Base-by-base conservation (phyloP, 2,797 vertebrate species). In the Halcyon badia region DNA sequence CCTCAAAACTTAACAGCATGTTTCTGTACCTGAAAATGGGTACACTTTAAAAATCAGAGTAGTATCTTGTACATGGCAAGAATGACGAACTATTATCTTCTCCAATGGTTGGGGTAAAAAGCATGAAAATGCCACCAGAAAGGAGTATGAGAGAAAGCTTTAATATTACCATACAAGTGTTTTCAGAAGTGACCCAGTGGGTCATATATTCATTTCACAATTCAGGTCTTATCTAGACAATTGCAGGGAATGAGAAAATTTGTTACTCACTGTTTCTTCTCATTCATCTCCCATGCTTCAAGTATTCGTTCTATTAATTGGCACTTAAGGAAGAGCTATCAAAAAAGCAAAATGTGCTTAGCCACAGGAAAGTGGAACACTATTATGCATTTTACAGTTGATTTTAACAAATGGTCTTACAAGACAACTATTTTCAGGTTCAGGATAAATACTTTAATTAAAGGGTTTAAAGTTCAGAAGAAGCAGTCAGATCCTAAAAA, bases 251-350 rank as follows among this genome's bases (percentile, higher is more conserved):
- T 26, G 5, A 79, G 30, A 76, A 44, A 91, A 66, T 28, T 16
- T 46, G 83, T 77, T 95, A 99, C 99, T 99, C 97, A 99, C 99
- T 99, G 99, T 96, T 99, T 99, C 96, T 99, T 99, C 96, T 99
- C 99, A 88, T 99, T 99, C 98, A 99, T 98, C 91, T 98, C 99
- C 99, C 99, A 99, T 9, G 99, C 99, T 41, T 99, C 99, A 94
- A 99, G 97, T 97, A 99, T 99, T 98, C 99, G 98, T 97, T 99
- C 99, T 97, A 99, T 99, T 97, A 99, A 98, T 94, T 99, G 99
- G 98, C 99, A 99, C 98, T 99, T 99, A 97, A 99, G 98, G 98
- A 99, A 99, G 90, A 99, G 98, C 99, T 99, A 97, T 30, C 42
- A 93, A 76, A 88, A 93, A 92, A 64, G 30, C 46, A 95, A 93